Evolutionary conservation across 1,140 invertebrate genomes (phyloP), one percentile per base, ranked within the genome.

Genomic region (Drosophila sturtevanti): DNA sequence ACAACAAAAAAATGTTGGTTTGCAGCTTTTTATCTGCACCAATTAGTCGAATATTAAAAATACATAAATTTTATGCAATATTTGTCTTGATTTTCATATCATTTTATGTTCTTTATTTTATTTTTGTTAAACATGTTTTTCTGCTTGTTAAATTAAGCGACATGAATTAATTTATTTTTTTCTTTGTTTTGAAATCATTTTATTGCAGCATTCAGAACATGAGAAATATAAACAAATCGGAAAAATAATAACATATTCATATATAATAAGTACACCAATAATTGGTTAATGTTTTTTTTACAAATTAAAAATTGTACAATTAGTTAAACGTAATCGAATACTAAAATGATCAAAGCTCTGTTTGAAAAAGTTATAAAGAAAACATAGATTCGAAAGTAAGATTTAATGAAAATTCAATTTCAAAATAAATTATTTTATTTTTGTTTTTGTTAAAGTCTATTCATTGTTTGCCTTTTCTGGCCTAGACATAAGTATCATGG

Each of bases 41-140:
- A 89, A 89, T 89, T 89, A 89, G 84, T 89, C 73, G 77, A 79
- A 77, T 80, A 89, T 89, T 89, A 89, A 89, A 89, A 84, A 84
- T 73, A 79, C 80, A 89, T 89, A 80, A 84, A 89, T 84, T 80
- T 72, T 44, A 44, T 72, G 52, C 60, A 71, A 77, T 86, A 70
- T 82, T 82, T 79, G 52, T 55, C 27, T 60, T 63, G 54, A 27
- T 11, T 48, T 48, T 48, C 41, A 48, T 21, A 56, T 18, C 54
- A 34, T 31, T 31, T 18, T 16, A 37, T 74, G 63, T 68, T 75
- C 68, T 64, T 67, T 54, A 22, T 74, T 14, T 27, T 44, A 14
- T 9, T 34, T 5, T 38, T 64, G 68, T 35, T 56, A 58, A 54
- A 6, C 51, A 38, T 59, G 74, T 75, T 75, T 75, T 58, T 35